Base-by-base conservation (phyloP, 2,113 vertebrate species). In the Cochlearius cochlearius region DNA sequence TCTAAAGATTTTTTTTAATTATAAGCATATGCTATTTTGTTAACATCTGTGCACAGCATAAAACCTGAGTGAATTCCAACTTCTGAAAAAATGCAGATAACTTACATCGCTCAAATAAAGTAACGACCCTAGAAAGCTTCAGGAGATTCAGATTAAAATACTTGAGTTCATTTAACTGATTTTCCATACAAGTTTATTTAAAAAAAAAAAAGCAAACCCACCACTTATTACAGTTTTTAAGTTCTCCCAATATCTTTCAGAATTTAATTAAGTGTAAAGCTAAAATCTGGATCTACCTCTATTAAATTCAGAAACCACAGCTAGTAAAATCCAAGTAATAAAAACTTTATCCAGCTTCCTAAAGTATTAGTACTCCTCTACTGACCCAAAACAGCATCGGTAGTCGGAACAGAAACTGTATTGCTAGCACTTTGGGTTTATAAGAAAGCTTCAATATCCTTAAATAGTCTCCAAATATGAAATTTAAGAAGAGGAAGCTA, bases 1-100 rank as follows among this genome's bases (percentile, higher is more conserved):
- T 98, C 98, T 98, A 98, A 98, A 98, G 97, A 74, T 96, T 98
- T 96, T 97, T 80, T 86, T 96, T 97, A 98, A 98, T 98, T 97
- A 98, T 97, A 98, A 97, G 95, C 98, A 98, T 89, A 96, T 97
- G 98, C 91, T 97, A 93, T 96, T 97, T 97, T 97, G 91, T 94
- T 97, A 98, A 95, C 94, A 97, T 97, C 97, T 97, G 96, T 91
- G 93, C 88, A 86, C 41, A 84, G 88, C 75, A 68, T 56, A 97
- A 98, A 96, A 94, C 75, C 81, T 93, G 94, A 93, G 58, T 52
- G 72, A 91, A 97, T 94, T 96, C 94, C 96, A 89, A 91, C 76
- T 97, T 92, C 85, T 94, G 87, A 81, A 95, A 97, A 92, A 95
- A 96, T 96, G 90, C 88, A 97, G 90, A 76, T 82, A 96, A 92